Evolutionary conservation across 2,797 vertebrate species (phyloP), one percentile per base, ranked within the genome.

Genomic region (Etheostoma nigrum): DNA sequence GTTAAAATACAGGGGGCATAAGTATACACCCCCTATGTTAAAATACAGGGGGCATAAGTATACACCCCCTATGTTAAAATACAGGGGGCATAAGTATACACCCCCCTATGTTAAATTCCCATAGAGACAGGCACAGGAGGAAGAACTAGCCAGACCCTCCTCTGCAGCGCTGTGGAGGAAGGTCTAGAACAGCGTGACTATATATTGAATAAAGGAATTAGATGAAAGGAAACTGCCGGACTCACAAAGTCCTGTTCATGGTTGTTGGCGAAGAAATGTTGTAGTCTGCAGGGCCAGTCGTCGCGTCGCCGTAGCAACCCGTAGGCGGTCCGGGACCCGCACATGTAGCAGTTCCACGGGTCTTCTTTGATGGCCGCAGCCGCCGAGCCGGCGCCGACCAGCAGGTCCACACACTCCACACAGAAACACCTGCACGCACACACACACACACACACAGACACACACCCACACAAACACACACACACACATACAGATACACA

Each of bases 291-390:
- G 66, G 94, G 96, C 97, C 98, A 99, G 94, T 99, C 98, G 25
- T 96, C 95, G 40, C 97, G 94, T n/a, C 96, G 96, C 30, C 94
- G 94, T 79, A 99, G 94, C 15, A 96, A 60, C 0, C 97, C 97
- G 0, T 94, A 94, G 65, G 92, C 93, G 76, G 80, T 93, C 60
- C 93, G 92, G 0, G 96, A 94, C 19, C 96, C 95, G 21, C 98
- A 99, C 97, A 99, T 97, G 93, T 97, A 99, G 90, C 98, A 99
- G 93, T 96, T 97, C 98, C 97, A 99, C 6, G 97, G 97, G 78
- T 99, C 97, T 79, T 97, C 96, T 54, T 95, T 94, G 19, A 97
- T 97, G 1, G 97, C 97, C 0, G 84, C 87, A 0, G 92, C 92
- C 0, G 98, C 97, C 0, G 96, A 96, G 40, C 98, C 98, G 0